Conservation (phyloP, 1,140 invertebrate species). For the Carcinoscorpius rotundicauda region DNA sequence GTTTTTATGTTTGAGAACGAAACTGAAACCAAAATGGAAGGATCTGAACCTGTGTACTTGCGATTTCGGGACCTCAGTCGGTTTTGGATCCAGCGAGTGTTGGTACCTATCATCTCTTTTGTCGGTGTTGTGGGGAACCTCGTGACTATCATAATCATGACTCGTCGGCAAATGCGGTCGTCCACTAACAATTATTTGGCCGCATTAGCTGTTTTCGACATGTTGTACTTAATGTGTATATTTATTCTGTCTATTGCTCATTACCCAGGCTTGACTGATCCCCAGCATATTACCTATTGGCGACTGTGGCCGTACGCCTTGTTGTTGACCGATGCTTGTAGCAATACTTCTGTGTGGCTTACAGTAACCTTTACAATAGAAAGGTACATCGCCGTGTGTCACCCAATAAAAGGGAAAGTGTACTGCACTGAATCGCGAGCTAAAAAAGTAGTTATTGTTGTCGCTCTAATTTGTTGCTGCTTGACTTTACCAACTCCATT, state of each 20-base stretch:
- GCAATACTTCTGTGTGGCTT: slow-evolving; percentile 56
- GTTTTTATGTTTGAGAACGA: too few species aligned
- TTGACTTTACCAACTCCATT: slow-evolving; percentile 50
- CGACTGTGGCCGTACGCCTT: slow-evolving; percentile 39
- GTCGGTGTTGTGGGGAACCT: slow-evolving; percentile 54
- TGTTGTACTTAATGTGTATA: slow-evolving; percentile 50
- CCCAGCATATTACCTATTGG: slow-evolving; percentile 39
- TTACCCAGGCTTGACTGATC: slow-evolving; percentile 38
- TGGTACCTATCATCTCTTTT: slow-evolving; percentile 49
- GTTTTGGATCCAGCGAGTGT: slow-evolving; percentile 47
- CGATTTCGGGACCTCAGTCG: slow-evolving; percentile 20
- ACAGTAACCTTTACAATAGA: slow-evolving; percentile 61
- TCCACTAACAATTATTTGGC: slow-evolving; percentile 58
- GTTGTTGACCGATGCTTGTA: slow-evolving; percentile 48
- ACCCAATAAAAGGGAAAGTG: slow-evolving; percentile 57
- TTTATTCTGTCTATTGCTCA: slow-evolving; percentile 46
- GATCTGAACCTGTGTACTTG: not conserved
- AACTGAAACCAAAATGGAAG: too few species aligned
- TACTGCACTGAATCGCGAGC: slow-evolving; percentile 47
- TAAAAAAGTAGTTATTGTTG: slow-evolving; percentile 43
- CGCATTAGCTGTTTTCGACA: slow-evolving; percentile 52
- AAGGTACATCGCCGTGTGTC: slow-evolving; percentile 59
- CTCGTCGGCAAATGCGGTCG: slow-evolving; percentile 52
- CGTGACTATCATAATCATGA: slow-evolving; percentile 54
- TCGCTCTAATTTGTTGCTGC: slow-evolving; percentile 49